These are phyloP conservation scores for Bovichtus variegatus DNA, from an alignment of 2,797 vertebrate species.

Conservation along the genomic window DNA sequence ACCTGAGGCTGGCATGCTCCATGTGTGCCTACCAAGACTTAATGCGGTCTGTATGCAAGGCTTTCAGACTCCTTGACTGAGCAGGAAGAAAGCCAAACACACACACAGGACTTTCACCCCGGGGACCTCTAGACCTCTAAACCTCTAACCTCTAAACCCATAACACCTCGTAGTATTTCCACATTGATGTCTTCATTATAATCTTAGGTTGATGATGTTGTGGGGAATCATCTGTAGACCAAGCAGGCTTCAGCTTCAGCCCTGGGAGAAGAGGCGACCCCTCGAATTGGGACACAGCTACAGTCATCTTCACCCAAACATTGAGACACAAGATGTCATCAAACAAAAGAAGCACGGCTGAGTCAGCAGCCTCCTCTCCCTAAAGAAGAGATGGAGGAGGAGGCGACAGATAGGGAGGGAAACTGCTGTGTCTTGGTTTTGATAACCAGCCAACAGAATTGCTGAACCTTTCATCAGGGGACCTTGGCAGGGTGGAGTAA, in stretches of 20 bases:
- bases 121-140: no score
- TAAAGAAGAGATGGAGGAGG: constrained; percentile 9
- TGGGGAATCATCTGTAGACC: not conserved
- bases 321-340: constrained; percentile 32
- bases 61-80: no score
- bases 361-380: constrained; percentile 58
- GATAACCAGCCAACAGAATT: constrained; percentile 61
- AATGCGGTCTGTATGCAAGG: no score
- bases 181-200: not conserved
- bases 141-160: no score
- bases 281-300: not conserved
- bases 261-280: not conserved
- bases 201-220: not conserved
- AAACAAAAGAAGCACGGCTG: constrained; percentile 52
- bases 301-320: constrained; percentile 24
- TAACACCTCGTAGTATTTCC: no score
- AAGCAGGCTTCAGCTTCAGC: not conserved
- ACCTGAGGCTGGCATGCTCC: no score
- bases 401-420: constrained; percentile 25
- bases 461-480: constrained; percentile 65
- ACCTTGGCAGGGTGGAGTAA: constrained; percentile 58
- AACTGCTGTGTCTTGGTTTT: constrained; percentile 69
- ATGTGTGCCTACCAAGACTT: no score
- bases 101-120: no score
- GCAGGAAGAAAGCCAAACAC: no score